Evolutionary conservation across 53 echinoderm and acorn worm genomes (phyloP).

Genomic region (Luidia sarsii): DNA sequence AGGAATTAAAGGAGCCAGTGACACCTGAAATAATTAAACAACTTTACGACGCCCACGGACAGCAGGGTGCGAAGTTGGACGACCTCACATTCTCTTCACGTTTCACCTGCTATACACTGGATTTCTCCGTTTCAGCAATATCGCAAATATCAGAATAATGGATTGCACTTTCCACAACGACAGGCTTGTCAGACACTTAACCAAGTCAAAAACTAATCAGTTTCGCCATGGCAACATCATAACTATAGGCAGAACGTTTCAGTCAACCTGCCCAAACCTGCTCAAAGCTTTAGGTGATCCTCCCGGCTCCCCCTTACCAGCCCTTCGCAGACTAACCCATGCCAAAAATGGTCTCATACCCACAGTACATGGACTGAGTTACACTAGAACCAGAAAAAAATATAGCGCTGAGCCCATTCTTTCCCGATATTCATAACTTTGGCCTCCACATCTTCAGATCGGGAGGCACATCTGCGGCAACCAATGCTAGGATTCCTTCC

Average conservation of each 20-base stretch:
- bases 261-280: not conserved
- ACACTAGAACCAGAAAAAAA: too few relatives aligned
- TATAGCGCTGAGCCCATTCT: not conserved
- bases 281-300: constrained; percentile 6
- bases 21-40: constrained; percentile 14
- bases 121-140: constrained; percentile 22
- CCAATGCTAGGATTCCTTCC: not conserved
- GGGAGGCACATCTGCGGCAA: constrained; percentile 26
- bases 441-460: constrained; percentile 28
- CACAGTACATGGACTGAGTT: not conserved
- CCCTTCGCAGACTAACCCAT: not conserved
- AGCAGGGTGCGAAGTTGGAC: not conserved
- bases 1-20: constrained; percentile 14
- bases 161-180: not conserved
- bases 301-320: constrained; percentile 1
- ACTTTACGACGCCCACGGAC: constrained; percentile 5
- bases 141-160: not conserved
- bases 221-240: constrained; percentile 3
- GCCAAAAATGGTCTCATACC: not conserved
- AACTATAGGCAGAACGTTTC: constrained; percentile 7
- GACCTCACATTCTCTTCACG: constrained; percentile 1
- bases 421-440: not conserved
- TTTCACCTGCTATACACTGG: constrained; percentile 36
- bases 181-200: constrained; percentile 3
- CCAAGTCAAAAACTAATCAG: constrained; percentile 27